Evolutionary conservation across 2,113 vertebrate genomes (phyloP).

Genomic region (Varanus salvator): DNA sequence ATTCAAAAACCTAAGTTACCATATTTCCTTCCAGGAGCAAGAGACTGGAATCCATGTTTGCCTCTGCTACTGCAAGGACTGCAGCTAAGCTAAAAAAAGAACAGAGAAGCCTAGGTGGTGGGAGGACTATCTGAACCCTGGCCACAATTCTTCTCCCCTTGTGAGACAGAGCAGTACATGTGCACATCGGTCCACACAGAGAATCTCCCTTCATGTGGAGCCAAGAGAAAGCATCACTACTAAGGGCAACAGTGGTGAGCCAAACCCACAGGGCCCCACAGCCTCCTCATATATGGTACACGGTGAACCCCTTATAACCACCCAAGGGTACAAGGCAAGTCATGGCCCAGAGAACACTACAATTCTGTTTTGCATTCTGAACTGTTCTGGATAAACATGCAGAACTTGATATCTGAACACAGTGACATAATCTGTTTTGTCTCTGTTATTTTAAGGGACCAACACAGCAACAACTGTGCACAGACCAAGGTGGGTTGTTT

Average conservation of each 20-base stretch:
- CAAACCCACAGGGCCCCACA: background rate
- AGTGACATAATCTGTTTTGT: background rate
- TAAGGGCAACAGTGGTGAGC: background rate
- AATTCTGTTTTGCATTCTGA: background rate
- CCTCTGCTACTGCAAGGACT: no score
- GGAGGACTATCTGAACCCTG: no score
- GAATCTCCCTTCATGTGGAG: background rate
- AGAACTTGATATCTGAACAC: background rate
- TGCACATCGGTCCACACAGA: background rate
- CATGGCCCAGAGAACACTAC: background rate
- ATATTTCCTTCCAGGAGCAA: no score
- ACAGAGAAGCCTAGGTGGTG: no score
- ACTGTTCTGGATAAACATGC: background rate
- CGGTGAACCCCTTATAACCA: background rate
- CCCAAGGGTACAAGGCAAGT: background rate
- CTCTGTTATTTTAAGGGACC: background rate
- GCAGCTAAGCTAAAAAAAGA: no score
- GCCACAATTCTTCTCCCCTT: no score
- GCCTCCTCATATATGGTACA: background rate
- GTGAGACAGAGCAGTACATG: background rate
- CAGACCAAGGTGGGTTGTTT: background rate
- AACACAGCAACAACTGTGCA: background rate
- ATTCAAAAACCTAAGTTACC: no score
- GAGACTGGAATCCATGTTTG: no score
- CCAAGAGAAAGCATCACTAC: background rate